Base-by-base conservation (phyloP, 2,888 invertebrate species). In the Ormyrus nitidulus region DNA sequence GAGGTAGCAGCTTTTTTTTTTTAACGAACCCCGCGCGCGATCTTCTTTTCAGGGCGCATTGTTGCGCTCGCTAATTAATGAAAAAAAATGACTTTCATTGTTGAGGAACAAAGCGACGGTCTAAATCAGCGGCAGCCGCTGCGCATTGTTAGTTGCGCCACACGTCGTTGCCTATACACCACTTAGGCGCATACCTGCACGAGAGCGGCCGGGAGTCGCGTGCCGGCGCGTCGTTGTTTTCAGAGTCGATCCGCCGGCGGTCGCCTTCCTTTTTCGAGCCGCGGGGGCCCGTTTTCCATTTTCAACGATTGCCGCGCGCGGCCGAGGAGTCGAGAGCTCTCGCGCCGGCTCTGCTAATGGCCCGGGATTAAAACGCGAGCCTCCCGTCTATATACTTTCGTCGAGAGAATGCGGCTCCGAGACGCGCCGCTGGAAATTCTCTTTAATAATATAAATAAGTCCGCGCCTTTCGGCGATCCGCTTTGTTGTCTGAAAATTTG, bases 161-260 rank as follows among this genome's bases (percentile, higher is more conserved):
- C 34, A 34, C 34, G 34, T 34, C 53, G 53, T 53, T 9, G 46
- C 70, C 70, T 34, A 34, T 34, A 4, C 4, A 34, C 34, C 34
- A 34, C 34, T 34, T 34, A 34, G 34, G 4, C 4, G 61, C 71
- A 59, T 71, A 51, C 61, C 51, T 71, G 69, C 70, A 70, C 59
- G 70, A 70, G 58, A 65, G 9, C 13, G 74, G n/a, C 62, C 53
- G 73, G 5, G 48, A 59, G 64, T 73, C 76, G 76, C 61, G 62
- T 56, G 68, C 62, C 76, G 54, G 7, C 9, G 49, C 11, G n/a
- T 34, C 51, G 66, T 53, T 61, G 48, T 51, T 4, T 34, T 5
- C 48, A 4, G 6, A 4, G 6, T 10, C 10, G 48, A 46, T 62
- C 13, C 4, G 34, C 34, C 34, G 34, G 0, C 34, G 34, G 48